Evolutionary conservation across 2,888 invertebrate genomes (phyloP).

Genomic region (Calameuta pallipes): DNA sequence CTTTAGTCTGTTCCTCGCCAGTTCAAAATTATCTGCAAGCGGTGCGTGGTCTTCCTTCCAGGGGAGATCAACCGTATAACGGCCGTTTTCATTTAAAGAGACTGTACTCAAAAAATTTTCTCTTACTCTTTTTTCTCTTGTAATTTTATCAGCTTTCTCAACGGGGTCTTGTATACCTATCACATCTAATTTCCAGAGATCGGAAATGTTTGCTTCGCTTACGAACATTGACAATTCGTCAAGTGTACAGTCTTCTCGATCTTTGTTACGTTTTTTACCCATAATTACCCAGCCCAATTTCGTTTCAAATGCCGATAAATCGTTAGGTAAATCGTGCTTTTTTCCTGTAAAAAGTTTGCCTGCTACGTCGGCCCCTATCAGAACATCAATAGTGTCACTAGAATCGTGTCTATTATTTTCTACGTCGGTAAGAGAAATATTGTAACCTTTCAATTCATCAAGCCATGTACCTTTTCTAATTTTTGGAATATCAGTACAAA

Average conservation of each 20-base stretch:
- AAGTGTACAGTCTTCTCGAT: conserved; percentile 22
- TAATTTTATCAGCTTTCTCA: conserved; percentile 33
- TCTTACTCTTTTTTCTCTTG: conserved; percentile 32
- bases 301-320: conserved; percentile 42
- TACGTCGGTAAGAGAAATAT: conserved; percentile 22
- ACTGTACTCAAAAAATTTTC: conserved; percentile 46
- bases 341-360: conserved; percentile 40
- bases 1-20: conserved; percentile 42
- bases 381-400: conserved; percentile 28
- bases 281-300: conserved; percentile 45
- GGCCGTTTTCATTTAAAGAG: conserved; percentile 34
- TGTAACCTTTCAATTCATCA: conserved; percentile 17
- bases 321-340: conserved; percentile 31
- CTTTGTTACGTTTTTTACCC: conserved; percentile 30
- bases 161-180: conserved; percentile 49
- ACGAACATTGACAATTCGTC: conserved; percentile 27
- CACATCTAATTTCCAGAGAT: conserved; percentile 51
- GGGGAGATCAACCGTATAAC: conserved; percentile 52
- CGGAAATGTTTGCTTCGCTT: conserved; percentile 32
- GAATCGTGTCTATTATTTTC: neutral
- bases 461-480: conserved; percentile 27
- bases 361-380: conserved; percentile 42
- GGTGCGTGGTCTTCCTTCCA: conserved; percentile 51
- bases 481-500: conserved; percentile 26
- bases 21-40: conserved; percentile 37